Percentiles rank a stretch among this genome's conserved stretches.
Evolutionary conservation across 1,140 invertebrate genomes (phyloP).

Genomic region (Aphaenogaster ashmeadi): DNA sequence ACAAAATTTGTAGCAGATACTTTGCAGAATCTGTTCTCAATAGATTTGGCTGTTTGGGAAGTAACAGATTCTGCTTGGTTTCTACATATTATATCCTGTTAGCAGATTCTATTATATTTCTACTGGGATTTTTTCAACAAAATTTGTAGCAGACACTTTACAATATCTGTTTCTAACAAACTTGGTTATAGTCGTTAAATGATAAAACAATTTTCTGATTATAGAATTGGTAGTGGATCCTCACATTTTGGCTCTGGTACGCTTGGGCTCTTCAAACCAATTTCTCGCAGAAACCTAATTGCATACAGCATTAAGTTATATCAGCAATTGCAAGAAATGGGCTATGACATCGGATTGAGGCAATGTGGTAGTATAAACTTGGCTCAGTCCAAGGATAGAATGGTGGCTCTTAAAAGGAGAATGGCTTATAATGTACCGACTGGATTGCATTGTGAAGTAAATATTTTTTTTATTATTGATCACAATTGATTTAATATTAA

Average conservation of each 20-base stretch:
- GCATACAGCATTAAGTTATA: constrained; percentile 90
- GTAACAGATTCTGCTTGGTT: no score
- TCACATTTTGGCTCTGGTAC: constrained; percentile 91
- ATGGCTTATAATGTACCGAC: constrained; percentile 88
- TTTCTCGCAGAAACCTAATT: constrained; percentile 88
- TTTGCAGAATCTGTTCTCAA: no score
- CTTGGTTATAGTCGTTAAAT: background rate
- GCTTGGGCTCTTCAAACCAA: constrained; percentile 89
- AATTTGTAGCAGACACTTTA: no score
- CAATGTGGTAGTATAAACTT: constrained; percentile 91
- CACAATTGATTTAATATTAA: background rate
- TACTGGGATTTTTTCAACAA: no score
- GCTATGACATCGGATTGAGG: constrained; percentile 89
- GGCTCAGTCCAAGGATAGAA: constrained; percentile 91
- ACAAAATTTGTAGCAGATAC: no score
- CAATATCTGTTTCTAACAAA: background rate
- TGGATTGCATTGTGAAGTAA: constrained; percentile 88
- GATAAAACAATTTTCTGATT: background rate
- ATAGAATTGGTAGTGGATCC: constrained; percentile 90
- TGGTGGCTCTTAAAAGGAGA: constrained; percentile 89
- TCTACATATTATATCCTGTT: no score
- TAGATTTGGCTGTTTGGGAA: no score
- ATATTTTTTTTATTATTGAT: constrained; percentile 32
- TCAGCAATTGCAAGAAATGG: constrained; percentile 88
- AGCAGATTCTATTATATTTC: no score